phyloP scores from a whole-genome alignment of 2,888 invertebrate genomes.

The Odiellus spinosus region DNA sequence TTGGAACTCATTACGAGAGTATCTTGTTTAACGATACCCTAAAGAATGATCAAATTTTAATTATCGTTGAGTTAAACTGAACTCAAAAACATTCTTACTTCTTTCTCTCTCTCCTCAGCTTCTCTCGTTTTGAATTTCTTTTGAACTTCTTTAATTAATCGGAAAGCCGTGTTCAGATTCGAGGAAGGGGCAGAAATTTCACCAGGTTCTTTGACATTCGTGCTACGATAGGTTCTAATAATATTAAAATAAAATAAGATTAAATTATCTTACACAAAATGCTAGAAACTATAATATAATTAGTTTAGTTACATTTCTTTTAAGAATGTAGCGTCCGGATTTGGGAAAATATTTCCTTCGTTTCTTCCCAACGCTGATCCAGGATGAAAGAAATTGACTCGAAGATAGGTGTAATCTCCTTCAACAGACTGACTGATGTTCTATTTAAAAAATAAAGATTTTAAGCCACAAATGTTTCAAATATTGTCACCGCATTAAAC shows the following conservation, averaged over 20 bases:
- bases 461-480: background rate
- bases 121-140: slow-evolving; percentile 96
- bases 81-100: slow-evolving; percentile 36
- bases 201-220: slow-evolving; percentile 93
- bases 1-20: slow-evolving; percentile 81
- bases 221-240: slow-evolving; percentile 71
- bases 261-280: no score
- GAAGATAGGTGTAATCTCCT: slow-evolving; percentile 94
- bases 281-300: background rate
- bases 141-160: slow-evolving; percentile 97
- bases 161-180: slow-evolving; percentile 89
- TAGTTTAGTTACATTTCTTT: slow-evolving; percentile 92
- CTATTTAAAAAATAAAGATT: slow-evolving; percentile 23
- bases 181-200: slow-evolving; percentile 83
- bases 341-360: slow-evolving; percentile 76
- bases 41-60: slow-evolving; percentile 1
- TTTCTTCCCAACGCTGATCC: slow-evolving; percentile 89
- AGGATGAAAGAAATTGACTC: slow-evolving; percentile 95
- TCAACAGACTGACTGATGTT: slow-evolving; percentile 97
- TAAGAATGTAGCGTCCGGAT: slow-evolving; percentile 90
- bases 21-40: slow-evolving; percentile 91
- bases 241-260: slow-evolving; percentile 4
- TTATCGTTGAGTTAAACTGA: slow-evolving; percentile 8
- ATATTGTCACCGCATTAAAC: slow-evolving; percentile 3
- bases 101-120: slow-evolving; percentile 95